Evolutionary conservation across 2,113 vertebrate species (phyloP).

Genomic region (Triplophysa siluroides): DNA sequence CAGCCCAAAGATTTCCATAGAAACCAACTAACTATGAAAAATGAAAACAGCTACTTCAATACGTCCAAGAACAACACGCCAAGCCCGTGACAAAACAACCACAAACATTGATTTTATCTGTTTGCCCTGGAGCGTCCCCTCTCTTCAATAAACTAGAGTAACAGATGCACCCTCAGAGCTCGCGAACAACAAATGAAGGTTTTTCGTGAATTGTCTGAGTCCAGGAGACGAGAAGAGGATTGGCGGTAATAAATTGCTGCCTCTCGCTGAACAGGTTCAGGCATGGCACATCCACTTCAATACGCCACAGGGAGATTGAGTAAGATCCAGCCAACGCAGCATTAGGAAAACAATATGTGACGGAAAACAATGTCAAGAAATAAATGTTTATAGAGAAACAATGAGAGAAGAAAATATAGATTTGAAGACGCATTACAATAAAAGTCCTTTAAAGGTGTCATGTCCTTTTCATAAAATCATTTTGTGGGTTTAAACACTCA

Average conservation of each 20-base stretch:
- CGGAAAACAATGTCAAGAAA: neutral
- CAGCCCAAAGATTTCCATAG: slow-evolving; percentile 12
- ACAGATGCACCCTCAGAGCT: slow-evolving; percentile 16
- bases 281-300: slow-evolving; percentile 15
- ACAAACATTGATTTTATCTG: slow-evolving; percentile 24
- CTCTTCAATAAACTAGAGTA: slow-evolving; percentile 18
- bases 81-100: slow-evolving; percentile 21
- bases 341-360: slow-evolving; percentile 17
- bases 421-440: neutral
- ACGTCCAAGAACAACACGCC: slow-evolving; percentile 20
- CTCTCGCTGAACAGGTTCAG: neutral
- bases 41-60: neutral
- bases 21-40: slow-evolving; percentile 12
- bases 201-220: neutral
- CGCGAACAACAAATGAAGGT: neutral
- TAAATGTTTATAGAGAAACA: neutral
- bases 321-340: slow-evolving; percentile 4
- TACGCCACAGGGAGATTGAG: neutral
- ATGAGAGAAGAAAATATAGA: neutral
- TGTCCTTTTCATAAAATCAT: too few species aligned
- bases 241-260: slow-evolving; percentile 2
- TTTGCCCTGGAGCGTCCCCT: neutral
- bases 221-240: neutral
- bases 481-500: too few species aligned
- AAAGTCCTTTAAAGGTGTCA: neutral